Base-by-base conservation (phyloP, 2,113 vertebrate genomes). In the Daphoenositta chrysoptera region DNA sequence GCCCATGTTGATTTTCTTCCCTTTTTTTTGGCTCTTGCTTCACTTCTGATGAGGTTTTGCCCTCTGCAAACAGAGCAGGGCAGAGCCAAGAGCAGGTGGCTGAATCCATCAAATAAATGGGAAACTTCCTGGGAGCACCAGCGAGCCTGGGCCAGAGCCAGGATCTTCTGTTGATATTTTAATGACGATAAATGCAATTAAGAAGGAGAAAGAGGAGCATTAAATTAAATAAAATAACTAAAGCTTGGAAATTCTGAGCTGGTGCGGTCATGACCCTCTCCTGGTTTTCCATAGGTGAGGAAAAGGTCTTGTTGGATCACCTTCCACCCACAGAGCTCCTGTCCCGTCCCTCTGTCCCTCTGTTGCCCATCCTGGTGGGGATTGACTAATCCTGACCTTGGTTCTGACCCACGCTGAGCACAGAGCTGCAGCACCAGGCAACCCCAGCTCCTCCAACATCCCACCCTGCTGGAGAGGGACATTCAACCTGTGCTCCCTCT, bases 131-230 rank as follows among this genome's bases (percentile, higher is more conserved):
- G 60, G 4, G 63, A 96, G 71, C 61, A 79, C 73, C 58, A 91
- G 91, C 8, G 40, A 79, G 79, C 75, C 91, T 96, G 95, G 93
- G 63, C 68, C 13, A 11, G 24, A 93, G 95, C 95, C 94, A 97
- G 66, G 54, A 86, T 93, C 94, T 85, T 91, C 82, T 96, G 89
- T 58, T 94, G 96, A 85, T 89, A 39, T 83, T 97, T 96, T 96
- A 96, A 96, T 95, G 91, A 88, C 15, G 2, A 77, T 86, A 90
- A 95, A 93, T 0, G 75, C 93, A 93, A 96, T 95, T 94, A 97
- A 94, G 72, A 58, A 93, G 33, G 90, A 94, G 71, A 87, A 89
- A 94, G 91, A 91, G 64, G 21, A 85, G 35, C 78, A 79, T 73
- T 96, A 95, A 93, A 95, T 93, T 80, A 54, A 88, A 94, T 91